Percentiles rank a stretch among this genome's conserved stretches.
Conservation (phyloP, 2,888 invertebrate genomes). For the Microplitis deprimator region DNA sequence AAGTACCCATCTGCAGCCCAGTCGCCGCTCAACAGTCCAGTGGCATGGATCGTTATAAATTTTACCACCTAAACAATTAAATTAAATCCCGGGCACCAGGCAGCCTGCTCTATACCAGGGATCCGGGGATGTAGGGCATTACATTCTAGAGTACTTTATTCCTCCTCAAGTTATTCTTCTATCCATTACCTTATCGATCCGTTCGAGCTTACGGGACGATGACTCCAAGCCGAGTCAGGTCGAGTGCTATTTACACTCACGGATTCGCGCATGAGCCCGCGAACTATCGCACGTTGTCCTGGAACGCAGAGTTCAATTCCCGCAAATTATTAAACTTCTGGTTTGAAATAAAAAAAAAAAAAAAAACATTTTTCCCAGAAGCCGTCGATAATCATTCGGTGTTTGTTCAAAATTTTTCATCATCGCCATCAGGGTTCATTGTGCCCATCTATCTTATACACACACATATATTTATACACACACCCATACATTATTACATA, state of each 20-base stretch:
- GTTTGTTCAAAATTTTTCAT: no score
- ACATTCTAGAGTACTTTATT: not conserved
- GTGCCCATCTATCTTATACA: no score
- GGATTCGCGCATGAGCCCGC: constrained; percentile 32
- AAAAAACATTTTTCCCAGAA: constrained; percentile 3
- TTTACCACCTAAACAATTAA: no score
- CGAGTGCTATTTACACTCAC: constrained; percentile 52
- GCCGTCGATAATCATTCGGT: no score
- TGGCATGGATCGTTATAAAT: no score
- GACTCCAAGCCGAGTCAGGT: constrained; percentile 51
- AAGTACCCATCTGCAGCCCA: no score
- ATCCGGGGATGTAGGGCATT: constrained; percentile 22
- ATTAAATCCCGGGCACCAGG: no score
- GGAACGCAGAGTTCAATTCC: not conserved
- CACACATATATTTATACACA: no score
- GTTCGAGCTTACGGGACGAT: constrained; percentile 56
- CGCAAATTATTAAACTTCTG: not conserved
- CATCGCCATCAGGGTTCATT: no score
- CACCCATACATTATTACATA: no score
- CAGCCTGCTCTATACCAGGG: no score
- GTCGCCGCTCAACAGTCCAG: no score
- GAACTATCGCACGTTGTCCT: not conserved
- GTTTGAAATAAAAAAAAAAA: constrained; percentile 7
- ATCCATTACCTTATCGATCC: constrained; percentile 52
- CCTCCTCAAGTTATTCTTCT: constrained; percentile 35